Conservation (phyloP, 2,113 vertebrate species). For the Ivindomyrus marchei region DNA sequence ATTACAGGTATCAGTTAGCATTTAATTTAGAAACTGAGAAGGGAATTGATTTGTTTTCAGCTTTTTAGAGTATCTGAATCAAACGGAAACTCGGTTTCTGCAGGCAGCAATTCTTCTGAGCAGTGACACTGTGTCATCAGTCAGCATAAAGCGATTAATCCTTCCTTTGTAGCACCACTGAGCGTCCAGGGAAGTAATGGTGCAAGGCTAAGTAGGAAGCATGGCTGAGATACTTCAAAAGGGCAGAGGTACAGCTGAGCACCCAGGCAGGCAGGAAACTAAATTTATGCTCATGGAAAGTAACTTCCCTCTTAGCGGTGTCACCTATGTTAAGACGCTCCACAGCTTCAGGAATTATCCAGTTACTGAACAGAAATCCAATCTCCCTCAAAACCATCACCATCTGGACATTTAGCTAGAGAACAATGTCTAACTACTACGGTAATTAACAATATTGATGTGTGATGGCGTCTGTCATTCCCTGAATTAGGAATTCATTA, state of each 20-base stretch:
- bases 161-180: constrained; percentile 7
- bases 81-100: background rate
- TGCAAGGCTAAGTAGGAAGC: background rate
- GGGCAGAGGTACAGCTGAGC: background rate
- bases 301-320: background rate
- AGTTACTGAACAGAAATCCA: background rate
- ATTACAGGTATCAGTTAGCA: background rate
- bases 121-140: background rate
- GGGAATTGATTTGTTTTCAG: background rate
- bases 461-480: background rate
- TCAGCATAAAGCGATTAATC: constrained; percentile 2
- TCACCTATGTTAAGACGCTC: background rate
- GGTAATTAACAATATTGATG: background rate
- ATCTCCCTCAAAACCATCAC: background rate
- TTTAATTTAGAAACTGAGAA: background rate
- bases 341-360: background rate
- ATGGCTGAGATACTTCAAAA: background rate
- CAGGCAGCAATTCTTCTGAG: background rate
- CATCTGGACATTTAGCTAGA: background rate
- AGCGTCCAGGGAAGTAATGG: background rate
- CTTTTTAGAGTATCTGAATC: background rate
- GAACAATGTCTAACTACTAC: background rate
- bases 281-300: constrained; percentile 5
- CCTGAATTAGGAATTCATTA: background rate
- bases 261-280: background rate